A percentile compares a stretch with the other conserved stretches of the same genome.
These are phyloP conservation scores for Cephus rjabovi DNA, from an alignment of 2,888 invertebrate species.

Conservation along the genomic window DNA sequence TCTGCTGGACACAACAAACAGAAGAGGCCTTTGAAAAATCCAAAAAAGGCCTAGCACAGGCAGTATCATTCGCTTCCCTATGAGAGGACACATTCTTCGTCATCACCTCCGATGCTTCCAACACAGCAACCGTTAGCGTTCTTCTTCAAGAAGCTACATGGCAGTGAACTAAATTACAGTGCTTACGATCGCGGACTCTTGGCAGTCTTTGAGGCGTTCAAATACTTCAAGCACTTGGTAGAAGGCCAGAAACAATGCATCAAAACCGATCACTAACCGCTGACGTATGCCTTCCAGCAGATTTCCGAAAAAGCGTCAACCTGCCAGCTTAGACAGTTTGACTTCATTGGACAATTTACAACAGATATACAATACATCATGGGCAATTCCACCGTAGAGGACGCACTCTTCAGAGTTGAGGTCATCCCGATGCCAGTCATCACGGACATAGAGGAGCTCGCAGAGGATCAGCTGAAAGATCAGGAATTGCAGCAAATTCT, in stretches of 20 bases:
- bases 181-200: no score
- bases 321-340: no score
- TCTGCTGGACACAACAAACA: constrained; percentile 17
- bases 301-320: no score
- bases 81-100: constrained; percentile 14
- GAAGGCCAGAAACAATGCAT: no score
- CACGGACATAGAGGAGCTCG: constrained; percentile 1
- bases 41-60: constrained; percentile 16
- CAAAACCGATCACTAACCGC: no score
- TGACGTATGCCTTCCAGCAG: no score
- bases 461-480: constrained; percentile 11
- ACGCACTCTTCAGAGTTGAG: constrained; percentile 16
- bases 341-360: background rate
- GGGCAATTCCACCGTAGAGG: constrained; percentile 18
- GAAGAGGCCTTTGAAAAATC: constrained; percentile 17
- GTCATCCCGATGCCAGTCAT: constrained; percentile 17
- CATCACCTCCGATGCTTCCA: constrained; percentile 18
- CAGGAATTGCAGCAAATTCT: constrained; percentile 4
- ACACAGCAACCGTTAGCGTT: background rate
- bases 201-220: no score
- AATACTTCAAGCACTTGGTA: no score
- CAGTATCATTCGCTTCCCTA: constrained; percentile 18
- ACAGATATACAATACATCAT: constrained; percentile 14
- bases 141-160: background rate
- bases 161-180: no score